phyloP scores from a whole-genome alignment of 1,140 invertebrate genomes.

The Sesamia nonagrioides region DNA sequence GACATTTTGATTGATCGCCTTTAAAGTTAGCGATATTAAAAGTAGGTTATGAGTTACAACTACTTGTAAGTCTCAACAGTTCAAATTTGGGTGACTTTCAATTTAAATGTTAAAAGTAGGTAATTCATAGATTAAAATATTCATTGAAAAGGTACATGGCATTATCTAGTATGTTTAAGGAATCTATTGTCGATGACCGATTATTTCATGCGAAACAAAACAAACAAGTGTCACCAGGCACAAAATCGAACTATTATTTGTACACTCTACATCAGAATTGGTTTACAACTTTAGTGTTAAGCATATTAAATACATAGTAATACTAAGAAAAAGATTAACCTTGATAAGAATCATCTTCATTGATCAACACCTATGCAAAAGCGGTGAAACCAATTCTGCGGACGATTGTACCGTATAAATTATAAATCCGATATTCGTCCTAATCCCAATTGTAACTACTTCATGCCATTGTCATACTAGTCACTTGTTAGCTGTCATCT shows the following conservation, averaged over 20 bases:
- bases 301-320: constrained; percentile 3
- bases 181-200: constrained; percentile 36
- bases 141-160: neutral
- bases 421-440: constrained; percentile 66
- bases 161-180: constrained; percentile 1
- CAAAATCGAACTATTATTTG: constrained; percentile 61
- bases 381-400: constrained; percentile 66
- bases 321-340: constrained; percentile 29
- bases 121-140: constrained; percentile 9
- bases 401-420: constrained; percentile 57
- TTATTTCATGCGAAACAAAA: constrained; percentile 14
- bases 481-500: constrained; percentile 63
- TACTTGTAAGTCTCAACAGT: constrained; percentile 20
- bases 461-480: constrained; percentile 72
- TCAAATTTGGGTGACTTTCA: neutral
- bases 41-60: constrained; percentile 11
- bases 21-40: constrained; percentile 13
- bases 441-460: constrained; percentile 65
- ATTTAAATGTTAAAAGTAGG: constrained; percentile 20
- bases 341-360: constrained; percentile 27
- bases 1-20: constrained; percentile 35
- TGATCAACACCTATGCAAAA: constrained; percentile 47
- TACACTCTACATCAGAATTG: constrained; percentile 64
- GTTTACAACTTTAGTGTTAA: constrained; percentile 59
- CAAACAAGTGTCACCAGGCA: constrained; percentile 60